phyloP scores from a whole-genome alignment of 2,113 vertebrate genomes.

The Bujurquina vittata region DNA sequence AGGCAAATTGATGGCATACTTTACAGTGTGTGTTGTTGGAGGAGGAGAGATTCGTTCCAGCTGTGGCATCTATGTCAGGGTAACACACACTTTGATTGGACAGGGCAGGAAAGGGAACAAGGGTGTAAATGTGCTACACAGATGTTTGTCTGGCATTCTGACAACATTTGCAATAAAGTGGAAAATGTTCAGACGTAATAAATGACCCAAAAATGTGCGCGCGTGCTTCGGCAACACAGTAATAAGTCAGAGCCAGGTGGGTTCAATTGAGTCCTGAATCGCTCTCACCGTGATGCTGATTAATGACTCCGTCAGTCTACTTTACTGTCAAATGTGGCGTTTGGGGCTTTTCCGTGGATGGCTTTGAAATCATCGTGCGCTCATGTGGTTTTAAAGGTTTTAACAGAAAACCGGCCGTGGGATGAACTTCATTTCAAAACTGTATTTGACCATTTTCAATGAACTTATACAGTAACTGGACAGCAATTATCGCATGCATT shows the following conservation, averaged over 20 bases:
- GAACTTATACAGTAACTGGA: neutral
- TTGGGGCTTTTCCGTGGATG: neutral
- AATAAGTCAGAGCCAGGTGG: neutral
- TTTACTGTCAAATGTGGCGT: neutral
- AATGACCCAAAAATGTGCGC: neutral
- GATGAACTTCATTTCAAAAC: neutral
- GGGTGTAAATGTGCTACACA: neutral
- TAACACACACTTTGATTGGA: neutral
- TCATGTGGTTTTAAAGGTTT: neutral
- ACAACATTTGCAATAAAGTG: neutral
- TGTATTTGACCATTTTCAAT: neutral
- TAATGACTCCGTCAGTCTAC: neutral
- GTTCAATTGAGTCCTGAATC: neutral
- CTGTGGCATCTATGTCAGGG: conserved; percentile 34
- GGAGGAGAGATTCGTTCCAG: conserved; percentile 40
- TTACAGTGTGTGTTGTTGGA: conserved; percentile 31
- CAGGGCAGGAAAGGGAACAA: neutral
- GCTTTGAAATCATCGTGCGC: neutral
- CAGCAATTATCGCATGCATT: neutral
- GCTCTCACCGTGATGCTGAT: conserved; percentile 25
- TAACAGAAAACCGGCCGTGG: neutral
- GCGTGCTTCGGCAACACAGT: neutral
- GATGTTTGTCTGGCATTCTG: neutral
- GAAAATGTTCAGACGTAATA: neutral
- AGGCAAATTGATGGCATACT: conserved; percentile 43